Percentiles rank a stretch among this genome's conserved stretches.
Evolutionary conservation across 2,113 vertebrate genomes (phyloP).

Genomic region (Platycercus adscitus): DNA sequence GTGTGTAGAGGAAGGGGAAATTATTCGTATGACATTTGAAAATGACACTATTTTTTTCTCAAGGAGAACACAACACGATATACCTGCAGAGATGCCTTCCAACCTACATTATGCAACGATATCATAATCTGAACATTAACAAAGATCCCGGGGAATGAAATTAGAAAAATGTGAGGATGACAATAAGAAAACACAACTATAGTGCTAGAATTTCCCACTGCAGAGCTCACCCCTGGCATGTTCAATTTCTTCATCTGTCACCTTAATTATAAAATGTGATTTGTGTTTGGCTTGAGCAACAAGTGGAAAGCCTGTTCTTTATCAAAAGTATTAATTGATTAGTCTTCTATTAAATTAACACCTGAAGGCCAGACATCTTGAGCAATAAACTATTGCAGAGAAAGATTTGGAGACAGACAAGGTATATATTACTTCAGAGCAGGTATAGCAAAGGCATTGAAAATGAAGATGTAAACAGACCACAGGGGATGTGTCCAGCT

Average conservation of each 20-base stretch:
- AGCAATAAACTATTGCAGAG: not conserved
- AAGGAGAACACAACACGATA: not conserved
- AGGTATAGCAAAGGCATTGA: not conserved
- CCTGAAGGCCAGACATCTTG: not conserved
- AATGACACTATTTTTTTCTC: not conserved
- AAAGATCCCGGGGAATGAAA: not conserved
- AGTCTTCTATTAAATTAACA: not conserved
- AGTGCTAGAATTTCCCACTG: not conserved
- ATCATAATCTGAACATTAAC: not conserved
- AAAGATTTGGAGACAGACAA: not conserved
- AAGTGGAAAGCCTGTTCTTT: not conserved
- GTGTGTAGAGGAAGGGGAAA: not conserved
- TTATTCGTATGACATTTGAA: slow-evolving; percentile 5
- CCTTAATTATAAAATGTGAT: not conserved
- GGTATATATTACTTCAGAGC: not conserved
- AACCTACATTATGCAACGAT: not conserved
- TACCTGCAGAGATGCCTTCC: not conserved
- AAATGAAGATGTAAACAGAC: not conserved
- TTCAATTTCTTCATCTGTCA: not conserved
- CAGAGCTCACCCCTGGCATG: not conserved
- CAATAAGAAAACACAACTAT: not conserved
- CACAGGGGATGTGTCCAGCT: not conserved
- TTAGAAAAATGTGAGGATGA: not conserved
- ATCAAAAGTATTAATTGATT: not conserved
- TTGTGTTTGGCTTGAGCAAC: not conserved